These are phyloP conservation scores for Eledona agricola DNA, from an alignment of 2,888 invertebrate species.

Conservation along the genomic window DNA sequence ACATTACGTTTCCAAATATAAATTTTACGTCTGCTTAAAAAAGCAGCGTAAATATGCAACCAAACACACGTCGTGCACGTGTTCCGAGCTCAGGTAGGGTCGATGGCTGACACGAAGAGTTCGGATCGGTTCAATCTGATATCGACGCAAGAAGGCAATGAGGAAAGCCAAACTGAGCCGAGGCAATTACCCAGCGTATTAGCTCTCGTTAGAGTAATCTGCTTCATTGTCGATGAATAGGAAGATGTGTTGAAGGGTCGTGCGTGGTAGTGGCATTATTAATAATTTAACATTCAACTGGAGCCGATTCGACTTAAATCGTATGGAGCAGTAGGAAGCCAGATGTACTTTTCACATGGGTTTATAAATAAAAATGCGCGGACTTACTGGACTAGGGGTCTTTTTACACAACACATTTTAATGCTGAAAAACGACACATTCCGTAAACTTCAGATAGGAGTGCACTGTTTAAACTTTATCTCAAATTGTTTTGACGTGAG, in stretches of 20 bases:
- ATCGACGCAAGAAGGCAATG: too few relatives aligned
- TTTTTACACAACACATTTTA: conserved; percentile 4
- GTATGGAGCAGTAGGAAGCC: too few relatives aligned
- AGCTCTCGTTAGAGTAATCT: conserved; percentile 3
- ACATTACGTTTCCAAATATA: conserved; percentile 3
- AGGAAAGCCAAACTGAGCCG: too few relatives aligned
- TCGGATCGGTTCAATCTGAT: too few relatives aligned
- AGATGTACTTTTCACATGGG: conserved; percentile 1
- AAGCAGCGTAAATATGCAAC: background rate
- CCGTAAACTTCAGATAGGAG: conserved; percentile 1
- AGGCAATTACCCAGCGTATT: conserved; percentile 5
- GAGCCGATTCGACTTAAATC: conserved; percentile 1
- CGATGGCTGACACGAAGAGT: too few relatives aligned
- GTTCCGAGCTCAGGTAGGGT: too few relatives aligned
- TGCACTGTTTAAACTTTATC: conserved; percentile 6
- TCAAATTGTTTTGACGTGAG: conserved; percentile 6
- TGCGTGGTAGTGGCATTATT: conserved; percentile 1
- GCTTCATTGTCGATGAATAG: background rate
- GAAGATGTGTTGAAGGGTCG: background rate
- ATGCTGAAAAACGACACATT: conserved; percentile 2
- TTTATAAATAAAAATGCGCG: background rate
- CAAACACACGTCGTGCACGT: background rate
- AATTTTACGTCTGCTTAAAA: too few relatives aligned
- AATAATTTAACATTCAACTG: conserved; percentile 8
- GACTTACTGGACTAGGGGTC: background rate